phyloP scores from a whole-genome alignment of 2,797 vertebrate species.

The Phyllotis vaccarum region DNA sequence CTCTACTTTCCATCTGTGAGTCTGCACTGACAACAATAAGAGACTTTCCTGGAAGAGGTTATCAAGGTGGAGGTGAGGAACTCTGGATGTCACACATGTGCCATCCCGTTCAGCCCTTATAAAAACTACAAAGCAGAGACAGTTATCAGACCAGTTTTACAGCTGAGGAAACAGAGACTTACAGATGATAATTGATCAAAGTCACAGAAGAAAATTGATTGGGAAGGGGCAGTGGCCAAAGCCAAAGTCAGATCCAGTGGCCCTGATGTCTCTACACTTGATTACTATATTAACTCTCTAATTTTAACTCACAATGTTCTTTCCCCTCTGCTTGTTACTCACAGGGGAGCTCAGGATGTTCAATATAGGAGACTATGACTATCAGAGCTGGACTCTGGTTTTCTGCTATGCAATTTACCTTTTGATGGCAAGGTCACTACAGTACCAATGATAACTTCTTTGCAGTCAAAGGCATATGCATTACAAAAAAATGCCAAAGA shows the following conservation, averaged over 20 bases:
- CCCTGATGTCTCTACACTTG: neutral
- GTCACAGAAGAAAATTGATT: neutral
- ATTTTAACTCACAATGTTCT: neutral
- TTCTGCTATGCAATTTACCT: constrained; percentile 40
- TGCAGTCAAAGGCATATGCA: neutral
- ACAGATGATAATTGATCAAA: neutral
- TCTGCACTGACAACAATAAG: neutral
- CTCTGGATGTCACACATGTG: neutral
- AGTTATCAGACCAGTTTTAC: neutral
- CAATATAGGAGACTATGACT: neutral
- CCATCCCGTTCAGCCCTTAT: neutral
- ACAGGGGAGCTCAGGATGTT: neutral
- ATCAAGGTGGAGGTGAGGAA: neutral
- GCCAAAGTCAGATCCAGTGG: neutral
- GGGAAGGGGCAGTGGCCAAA: neutral
- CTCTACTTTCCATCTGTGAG: neutral
- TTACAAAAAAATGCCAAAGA: constrained; percentile 68
- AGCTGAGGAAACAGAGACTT: neutral
- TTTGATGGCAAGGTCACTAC: neutral
- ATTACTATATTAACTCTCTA: neutral
- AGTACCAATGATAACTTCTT: neutral
- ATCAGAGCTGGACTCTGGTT: constrained; percentile 16
- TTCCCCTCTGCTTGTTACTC: neutral
- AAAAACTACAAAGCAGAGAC: neutral
- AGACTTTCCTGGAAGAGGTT: neutral